Percentiles rank a stretch among this genome's conserved stretches.
phyloP scores from a whole-genome alignment of 1,140 invertebrate species.

The Pemphigus obesinymphae region DNA sequence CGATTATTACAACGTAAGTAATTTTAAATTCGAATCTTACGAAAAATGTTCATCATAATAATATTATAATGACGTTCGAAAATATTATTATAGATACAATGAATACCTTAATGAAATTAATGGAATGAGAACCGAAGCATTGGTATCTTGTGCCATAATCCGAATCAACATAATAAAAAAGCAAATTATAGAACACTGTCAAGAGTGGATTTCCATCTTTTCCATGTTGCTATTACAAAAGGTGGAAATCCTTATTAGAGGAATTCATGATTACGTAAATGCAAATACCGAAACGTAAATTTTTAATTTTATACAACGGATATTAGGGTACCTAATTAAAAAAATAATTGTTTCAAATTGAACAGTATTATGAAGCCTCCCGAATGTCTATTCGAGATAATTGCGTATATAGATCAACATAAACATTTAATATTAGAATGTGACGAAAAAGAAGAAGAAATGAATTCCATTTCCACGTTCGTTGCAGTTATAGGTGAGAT shows the following conservation, averaged over 20 bases:
- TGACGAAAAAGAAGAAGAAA: neutral
- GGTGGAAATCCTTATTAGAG: neutral
- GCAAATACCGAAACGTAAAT: neutral
- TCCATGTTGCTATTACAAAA: neutral
- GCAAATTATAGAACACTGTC: neutral
- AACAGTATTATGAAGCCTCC: constrained; percentile 4
- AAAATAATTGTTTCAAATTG: neutral
- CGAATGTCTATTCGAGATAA: neutral
- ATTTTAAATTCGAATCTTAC: neutral
- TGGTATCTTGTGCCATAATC: neutral
- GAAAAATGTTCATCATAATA: neutral
- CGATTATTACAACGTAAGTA: neutral
- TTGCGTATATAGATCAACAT: neutral
- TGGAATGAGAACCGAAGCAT: neutral
- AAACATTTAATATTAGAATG: neutral
- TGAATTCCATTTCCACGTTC: neutral
- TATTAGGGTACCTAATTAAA: neutral
- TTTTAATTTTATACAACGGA: neutral
- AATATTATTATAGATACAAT: neutral
- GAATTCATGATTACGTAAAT: neutral
- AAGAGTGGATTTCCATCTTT: neutral
- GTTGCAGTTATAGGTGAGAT: neutral
- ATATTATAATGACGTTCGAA: neutral
- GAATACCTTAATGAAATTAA: neutral
- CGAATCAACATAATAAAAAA: neutral